These are phyloP conservation scores for Caenorhabditis sinica DNA, from an alignment of 2,888 invertebrate genomes.

Conservation along the genomic window DNA sequence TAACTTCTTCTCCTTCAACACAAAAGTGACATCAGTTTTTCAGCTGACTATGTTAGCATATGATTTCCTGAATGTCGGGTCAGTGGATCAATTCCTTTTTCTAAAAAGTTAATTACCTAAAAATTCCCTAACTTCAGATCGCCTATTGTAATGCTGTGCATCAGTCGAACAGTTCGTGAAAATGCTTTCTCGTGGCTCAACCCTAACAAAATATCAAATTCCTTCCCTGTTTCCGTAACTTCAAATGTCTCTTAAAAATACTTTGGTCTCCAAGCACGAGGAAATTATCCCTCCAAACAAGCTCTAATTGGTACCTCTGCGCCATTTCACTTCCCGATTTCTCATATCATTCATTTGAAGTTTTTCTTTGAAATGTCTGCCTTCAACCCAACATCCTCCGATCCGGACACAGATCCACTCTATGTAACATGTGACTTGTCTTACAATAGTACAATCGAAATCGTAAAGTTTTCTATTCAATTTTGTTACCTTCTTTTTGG, in stretches of 20 bases:
- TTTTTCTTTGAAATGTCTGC: slow-evolving; percentile 10
- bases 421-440: slow-evolving; percentile 10
- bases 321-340: too few relatives aligned
- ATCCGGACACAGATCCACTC: slow-evolving; percentile 24
- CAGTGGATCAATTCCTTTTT: not conserved
- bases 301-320: too few relatives aligned
- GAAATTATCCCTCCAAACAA: too few relatives aligned
- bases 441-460: slow-evolving; percentile 5
- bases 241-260: not conserved
- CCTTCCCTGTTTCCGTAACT: not conserved
- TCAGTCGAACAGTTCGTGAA: slow-evolving; percentile 13
- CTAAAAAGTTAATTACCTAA: not conserved
- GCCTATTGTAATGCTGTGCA: slow-evolving; percentile 36
- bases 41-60: not conserved
- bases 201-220: not conserved
- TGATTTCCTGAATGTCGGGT: slow-evolving; percentile 37
- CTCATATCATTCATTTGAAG: too few relatives aligned
- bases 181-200: slow-evolving; percentile 13
- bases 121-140: slow-evolving; percentile 1
- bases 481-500: slow-evolving; percentile 9
- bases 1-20: slow-evolving; percentile 7
- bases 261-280: too few relatives aligned
- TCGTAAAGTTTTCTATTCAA: slow-evolving; percentile 20
- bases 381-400: not conserved
- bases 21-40: slow-evolving; percentile 28